A percentile compares a stretch with the other conserved stretches of the same genome.
phyloP scores from a whole-genome alignment of 1,140 invertebrate genomes.

The Eurosta solidaginis region DNA sequence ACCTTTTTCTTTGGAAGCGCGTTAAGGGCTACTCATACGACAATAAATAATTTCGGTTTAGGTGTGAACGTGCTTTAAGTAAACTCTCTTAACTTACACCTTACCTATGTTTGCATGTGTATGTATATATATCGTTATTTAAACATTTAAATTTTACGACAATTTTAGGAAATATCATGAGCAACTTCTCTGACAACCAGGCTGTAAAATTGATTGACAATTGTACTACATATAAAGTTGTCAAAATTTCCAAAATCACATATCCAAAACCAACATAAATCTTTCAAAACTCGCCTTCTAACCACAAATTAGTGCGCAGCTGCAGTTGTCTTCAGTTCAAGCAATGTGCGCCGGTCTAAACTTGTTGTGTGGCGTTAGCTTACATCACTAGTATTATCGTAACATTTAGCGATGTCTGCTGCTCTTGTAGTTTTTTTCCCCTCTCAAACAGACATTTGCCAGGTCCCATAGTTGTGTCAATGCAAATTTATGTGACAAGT shows the following conservation, averaged over 20 bases:
- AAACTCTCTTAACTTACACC: too few species aligned
- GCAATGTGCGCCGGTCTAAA: neutral
- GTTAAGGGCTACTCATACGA: too few species aligned
- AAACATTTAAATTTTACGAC: too few species aligned
- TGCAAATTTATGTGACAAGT: slow-evolving; percentile 23
- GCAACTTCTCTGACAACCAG: too few species aligned
- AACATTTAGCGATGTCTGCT: neutral
- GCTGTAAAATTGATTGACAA: too few species aligned
- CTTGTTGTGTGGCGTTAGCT: neutral
- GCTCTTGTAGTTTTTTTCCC: neutral
- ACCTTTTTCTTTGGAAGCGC: too few species aligned
- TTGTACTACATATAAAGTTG: too few species aligned
- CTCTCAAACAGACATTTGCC: neutral
- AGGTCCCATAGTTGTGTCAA: neutral
- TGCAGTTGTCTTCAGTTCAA: neutral
- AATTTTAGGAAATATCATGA: too few species aligned
- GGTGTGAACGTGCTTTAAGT: too few species aligned
- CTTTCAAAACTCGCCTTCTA: neutral
- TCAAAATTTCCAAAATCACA: neutral
- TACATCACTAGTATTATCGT: neutral
- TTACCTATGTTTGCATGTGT: too few species aligned
- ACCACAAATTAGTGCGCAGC: neutral
- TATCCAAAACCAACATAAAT: neutral
- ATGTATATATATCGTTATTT: too few species aligned
- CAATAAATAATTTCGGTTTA: too few species aligned